These are phyloP conservation scores for Actinemys pallida DNA, from an alignment of 2,113 vertebrate genomes.

Conservation along the genomic window DNA sequence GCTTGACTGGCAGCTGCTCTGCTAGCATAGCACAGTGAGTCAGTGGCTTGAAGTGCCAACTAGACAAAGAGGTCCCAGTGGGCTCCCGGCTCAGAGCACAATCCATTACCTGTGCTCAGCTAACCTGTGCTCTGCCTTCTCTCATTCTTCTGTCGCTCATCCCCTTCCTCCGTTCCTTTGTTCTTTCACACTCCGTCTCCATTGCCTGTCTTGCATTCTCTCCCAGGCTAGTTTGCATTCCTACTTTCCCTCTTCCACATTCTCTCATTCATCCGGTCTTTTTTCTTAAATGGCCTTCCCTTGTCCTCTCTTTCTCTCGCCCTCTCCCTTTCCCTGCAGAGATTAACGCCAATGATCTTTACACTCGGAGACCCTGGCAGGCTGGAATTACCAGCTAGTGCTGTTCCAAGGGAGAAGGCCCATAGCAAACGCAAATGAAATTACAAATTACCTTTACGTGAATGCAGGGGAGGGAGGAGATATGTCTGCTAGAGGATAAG, in stretches of 20 bases:
- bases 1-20: neutral
- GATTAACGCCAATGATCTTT: constrained; percentile 9
- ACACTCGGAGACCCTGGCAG: neutral
- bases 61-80: rapidly evolving
- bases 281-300: neutral
- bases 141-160: neutral
- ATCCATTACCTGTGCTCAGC: neutral
- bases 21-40: rapidly evolving
- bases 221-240: rapidly evolving
- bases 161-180: neutral
- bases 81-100: neutral
- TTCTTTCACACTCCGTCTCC: neutral
- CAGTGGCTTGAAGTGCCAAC: neutral
- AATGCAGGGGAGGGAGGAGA: rapidly evolving
- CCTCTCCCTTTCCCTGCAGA: neutral
- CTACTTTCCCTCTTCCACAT: neutral
- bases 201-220: neutral
- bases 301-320: neutral
- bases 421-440: rapidly evolving
- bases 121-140: rapidly evolving
- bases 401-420: neutral
- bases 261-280: neutral
- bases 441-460: rapidly evolving
- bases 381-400: neutral
- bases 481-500: rapidly evolving